Conservation (phyloP, 2,113 vertebrate species). For the Riparia riparia region DNA sequence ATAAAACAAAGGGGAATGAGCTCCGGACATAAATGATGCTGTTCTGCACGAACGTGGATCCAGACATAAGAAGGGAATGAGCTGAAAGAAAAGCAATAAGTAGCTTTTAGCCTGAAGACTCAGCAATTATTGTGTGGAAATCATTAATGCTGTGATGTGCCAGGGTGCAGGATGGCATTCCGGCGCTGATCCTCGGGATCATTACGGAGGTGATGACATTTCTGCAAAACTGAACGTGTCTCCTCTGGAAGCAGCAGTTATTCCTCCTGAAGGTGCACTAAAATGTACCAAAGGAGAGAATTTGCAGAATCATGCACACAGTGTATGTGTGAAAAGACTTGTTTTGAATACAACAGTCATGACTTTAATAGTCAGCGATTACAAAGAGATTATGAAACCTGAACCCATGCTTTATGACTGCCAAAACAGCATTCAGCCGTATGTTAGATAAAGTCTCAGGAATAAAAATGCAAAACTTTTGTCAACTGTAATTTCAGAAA, state of each 20-base stretch:
- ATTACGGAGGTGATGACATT: background rate
- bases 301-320: background rate
- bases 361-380: background rate
- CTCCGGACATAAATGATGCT: background rate
- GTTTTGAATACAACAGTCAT: background rate
- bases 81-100: background rate
- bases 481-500: background rate
- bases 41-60: background rate
- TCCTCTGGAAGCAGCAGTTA: background rate
- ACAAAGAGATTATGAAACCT: background rate
- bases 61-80: background rate
- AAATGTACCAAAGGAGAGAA: background rate
- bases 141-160: background rate
- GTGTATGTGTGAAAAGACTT: background rate
- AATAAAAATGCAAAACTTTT: background rate
- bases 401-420: background rate
- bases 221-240: background rate
- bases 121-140: background rate
- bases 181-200: background rate
- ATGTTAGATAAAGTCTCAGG: background rate
- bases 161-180: background rate
- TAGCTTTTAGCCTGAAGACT: background rate
- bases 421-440: background rate
- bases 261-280: background rate
- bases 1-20: background rate